A percentile compares a stretch with the other conserved stretches of the same genome.
phyloP scores from a whole-genome alignment of 2,888 invertebrate species.

The Oxytorus armatus region DNA sequence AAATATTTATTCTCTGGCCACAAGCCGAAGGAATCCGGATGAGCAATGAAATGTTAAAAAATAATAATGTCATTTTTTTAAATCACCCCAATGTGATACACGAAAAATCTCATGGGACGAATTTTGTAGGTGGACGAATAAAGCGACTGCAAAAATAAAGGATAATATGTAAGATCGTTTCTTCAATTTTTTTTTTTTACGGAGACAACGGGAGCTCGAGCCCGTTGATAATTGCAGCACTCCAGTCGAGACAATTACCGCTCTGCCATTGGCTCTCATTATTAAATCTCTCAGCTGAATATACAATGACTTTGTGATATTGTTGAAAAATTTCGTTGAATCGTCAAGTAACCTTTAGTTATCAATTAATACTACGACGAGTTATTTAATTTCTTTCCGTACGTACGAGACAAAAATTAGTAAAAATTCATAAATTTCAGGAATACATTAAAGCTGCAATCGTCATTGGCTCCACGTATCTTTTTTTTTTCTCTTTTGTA shows the following conservation, averaged over 20 bases:
- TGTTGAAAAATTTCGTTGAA: slow-evolving; percentile 7
- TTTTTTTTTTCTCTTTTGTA: not conserved
- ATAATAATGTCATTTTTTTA: slow-evolving; percentile 11
- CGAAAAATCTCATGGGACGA: not conserved
- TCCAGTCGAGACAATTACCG: slow-evolving; percentile 83
- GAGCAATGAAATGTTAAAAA: not conserved
- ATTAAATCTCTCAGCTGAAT: slow-evolving; percentile 81
- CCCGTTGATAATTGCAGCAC: slow-evolving; percentile 76
- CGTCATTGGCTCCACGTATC: slow-evolving; percentile 64
- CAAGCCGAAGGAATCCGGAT: not conserved
- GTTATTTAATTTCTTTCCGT: not conserved
- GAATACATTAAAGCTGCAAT: slow-evolving; percentile 60
- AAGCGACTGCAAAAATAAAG: slow-evolving; percentile 55
- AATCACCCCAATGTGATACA: not conserved
- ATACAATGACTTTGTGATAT: slow-evolving; percentile 31
- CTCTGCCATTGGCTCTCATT: slow-evolving; percentile 84
- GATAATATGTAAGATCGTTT: slow-evolving; percentile 7
- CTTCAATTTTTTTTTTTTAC: slow-evolving; percentile 31
- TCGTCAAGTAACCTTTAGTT: not conserved
- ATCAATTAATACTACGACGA: not conserved
- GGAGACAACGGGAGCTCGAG: slow-evolving; percentile 67
- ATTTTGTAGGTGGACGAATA: slow-evolving; percentile 42
- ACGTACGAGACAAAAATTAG: not conserved
- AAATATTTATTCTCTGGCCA: too few species aligned
- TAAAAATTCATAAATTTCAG: not conserved